phyloP scores from a whole-genome alignment of 2,797 vertebrate genomes.

The Nyctalus aviator region DNA sequence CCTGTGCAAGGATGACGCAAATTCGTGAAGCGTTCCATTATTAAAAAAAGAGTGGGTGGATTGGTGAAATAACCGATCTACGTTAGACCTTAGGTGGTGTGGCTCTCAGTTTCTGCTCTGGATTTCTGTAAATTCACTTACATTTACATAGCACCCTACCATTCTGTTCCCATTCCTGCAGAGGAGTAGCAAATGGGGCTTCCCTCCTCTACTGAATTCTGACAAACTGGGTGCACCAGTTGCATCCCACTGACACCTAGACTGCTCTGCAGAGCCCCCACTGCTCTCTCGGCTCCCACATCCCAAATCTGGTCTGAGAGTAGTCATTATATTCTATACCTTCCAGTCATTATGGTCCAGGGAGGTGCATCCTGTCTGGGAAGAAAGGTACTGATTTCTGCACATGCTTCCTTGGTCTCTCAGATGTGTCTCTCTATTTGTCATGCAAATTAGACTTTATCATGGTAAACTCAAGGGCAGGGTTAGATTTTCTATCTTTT shows the following conservation, averaged over 20 bases:
- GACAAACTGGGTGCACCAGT: neutral
- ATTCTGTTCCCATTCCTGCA: neutral
- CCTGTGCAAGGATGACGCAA: too few relatives aligned
- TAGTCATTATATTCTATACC: neutral
- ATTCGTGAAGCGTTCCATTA: too few relatives aligned
- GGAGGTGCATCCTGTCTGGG: neutral
- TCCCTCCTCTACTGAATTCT: neutral
- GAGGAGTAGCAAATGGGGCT: neutral
- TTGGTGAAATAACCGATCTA: neutral
- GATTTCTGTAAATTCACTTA: neutral
- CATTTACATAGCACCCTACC: neutral
- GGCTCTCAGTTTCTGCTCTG: neutral
- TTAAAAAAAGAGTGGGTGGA: neutral
- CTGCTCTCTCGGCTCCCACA: neutral
- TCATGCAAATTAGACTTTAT: constrained; percentile 14
- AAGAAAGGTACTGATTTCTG: neutral
- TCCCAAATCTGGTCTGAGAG: neutral
- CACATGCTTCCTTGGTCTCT: neutral
- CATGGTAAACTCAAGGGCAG: neutral
- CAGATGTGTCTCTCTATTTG: neutral
- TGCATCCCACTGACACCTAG: neutral
- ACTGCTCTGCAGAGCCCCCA: neutral
- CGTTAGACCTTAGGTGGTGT: neutral
- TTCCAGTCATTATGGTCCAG: neutral
- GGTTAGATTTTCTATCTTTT: neutral